Conservation (phyloP, 2,888 invertebrate species). For the Tortricodes alternella region DNA sequence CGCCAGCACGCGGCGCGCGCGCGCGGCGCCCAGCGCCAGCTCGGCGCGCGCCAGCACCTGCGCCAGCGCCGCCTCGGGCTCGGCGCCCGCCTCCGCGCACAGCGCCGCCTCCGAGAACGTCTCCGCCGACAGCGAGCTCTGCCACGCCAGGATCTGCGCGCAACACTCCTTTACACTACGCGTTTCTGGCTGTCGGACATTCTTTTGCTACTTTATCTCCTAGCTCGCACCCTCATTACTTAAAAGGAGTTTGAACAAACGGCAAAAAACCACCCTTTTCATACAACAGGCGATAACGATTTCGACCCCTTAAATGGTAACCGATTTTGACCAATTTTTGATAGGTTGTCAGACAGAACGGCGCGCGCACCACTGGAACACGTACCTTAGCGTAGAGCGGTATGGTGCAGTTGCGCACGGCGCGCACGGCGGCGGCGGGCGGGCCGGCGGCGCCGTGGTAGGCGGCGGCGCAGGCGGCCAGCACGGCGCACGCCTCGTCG, state of each 20-base stretch:
- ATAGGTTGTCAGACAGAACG: no score
- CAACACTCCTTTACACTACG: background rate
- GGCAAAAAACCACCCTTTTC: no score
- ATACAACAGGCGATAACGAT: no score
- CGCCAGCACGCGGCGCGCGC: constrained; percentile 88
- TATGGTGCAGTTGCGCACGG: constrained; percentile 85
- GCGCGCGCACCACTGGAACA: no score
- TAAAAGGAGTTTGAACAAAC: no score
- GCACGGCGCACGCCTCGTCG: constrained; percentile 69
- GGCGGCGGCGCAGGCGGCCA: constrained; percentile 68
- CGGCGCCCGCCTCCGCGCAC: constrained; percentile 65
- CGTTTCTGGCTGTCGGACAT: no score
- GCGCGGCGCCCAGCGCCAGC: constrained; percentile 85
- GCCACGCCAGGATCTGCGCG: constrained; percentile 76
- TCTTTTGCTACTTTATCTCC: no score
- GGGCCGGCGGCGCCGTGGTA: constrained; percentile 82
- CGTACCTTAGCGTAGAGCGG: constrained; percentile 88
- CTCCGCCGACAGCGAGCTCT: constrained; percentile 75
- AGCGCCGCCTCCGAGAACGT: constrained; percentile 71
- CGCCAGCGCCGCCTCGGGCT: constrained; percentile 83
- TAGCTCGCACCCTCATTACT: no score
- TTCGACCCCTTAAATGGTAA: no score
- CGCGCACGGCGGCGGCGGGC: constrained; percentile 83
- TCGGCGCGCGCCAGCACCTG: constrained; percentile 87
- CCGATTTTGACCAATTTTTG: no score